Conservation (phyloP, 53 echinoderm and acorn worm genomes). For the Crossaster papposus region DNA sequence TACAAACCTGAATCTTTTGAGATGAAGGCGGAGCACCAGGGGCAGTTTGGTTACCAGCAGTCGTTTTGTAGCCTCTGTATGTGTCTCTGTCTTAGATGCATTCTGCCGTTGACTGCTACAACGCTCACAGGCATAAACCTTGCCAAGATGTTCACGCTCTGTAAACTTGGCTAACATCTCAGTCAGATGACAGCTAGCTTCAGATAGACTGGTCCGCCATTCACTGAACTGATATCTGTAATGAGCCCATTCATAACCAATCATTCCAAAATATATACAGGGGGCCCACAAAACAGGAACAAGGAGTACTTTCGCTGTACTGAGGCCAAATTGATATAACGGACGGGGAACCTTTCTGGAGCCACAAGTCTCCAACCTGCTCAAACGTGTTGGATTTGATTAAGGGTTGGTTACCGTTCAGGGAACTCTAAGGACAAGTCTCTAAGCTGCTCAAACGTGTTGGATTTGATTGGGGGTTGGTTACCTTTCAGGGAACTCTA, state of each 20-base stretch:
- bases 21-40: conserved; percentile 82
- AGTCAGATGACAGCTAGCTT: conserved; percentile 81
- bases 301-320: too few relatives aligned
- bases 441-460: too few relatives aligned
- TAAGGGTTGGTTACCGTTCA: too few relatives aligned
- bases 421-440: too few relatives aligned
- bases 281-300: too few relatives aligned
- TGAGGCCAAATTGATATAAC: too few relatives aligned
- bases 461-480: too few relatives aligned
- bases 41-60: conserved; percentile 90
- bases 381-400: conserved; percentile 91
- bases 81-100: conserved; percentile 69
- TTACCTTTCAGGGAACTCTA: too few relatives aligned
- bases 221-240: conserved; percentile 78
- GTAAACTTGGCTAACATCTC: conserved; percentile 96
- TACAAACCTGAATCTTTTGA: conserved; percentile 84
- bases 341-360: conserved; percentile 88
- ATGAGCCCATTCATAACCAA: too few relatives aligned
- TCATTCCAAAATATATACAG: too few relatives aligned
- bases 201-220: conserved; percentile 68
- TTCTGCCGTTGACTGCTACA: conserved; percentile 77
- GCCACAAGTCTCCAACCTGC: conserved; percentile 90
- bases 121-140: conserved; percentile 79
- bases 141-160: conserved; percentile 86
- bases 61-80: conserved; percentile 83